These are phyloP conservation scores for Anthophora plumipes DNA, from an alignment of 2,888 invertebrate species.

Conservation along the genomic window DNA sequence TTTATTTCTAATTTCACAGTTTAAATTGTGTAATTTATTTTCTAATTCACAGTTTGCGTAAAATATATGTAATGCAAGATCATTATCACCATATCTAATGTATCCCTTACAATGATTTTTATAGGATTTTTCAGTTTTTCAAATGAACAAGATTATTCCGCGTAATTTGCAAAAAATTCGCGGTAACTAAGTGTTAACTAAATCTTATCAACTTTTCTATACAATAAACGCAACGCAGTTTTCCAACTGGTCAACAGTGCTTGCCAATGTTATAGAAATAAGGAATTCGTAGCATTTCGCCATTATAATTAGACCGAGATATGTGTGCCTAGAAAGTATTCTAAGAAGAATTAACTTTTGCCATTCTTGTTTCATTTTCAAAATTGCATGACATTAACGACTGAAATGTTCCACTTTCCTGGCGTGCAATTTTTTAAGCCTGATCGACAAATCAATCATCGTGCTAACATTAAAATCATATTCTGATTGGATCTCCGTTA, in stretches of 20 bases:
- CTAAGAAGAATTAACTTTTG: conserved; percentile 18
- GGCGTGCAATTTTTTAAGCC: neutral
- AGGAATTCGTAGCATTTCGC: neutral
- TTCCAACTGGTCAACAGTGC: neutral
- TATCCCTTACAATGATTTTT: too few species aligned
- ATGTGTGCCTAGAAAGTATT: neutral
- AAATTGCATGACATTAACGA: conserved; percentile 17
- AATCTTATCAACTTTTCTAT: too few species aligned
- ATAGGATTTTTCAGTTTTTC: too few species aligned
- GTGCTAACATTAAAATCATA: neutral
- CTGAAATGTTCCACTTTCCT: conserved; percentile 30
- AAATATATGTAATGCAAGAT: too few species aligned
- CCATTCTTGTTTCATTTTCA: conserved; percentile 31
- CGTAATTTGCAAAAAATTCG: too few species aligned
- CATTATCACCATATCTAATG: too few species aligned
- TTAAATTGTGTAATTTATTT: too few species aligned
- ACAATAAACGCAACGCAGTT: neutral
- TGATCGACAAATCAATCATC: neutral
- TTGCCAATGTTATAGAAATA: neutral
- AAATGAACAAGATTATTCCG: too few species aligned
- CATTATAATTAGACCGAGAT: neutral
- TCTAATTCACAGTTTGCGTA: too few species aligned
- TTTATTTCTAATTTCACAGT: too few species aligned
- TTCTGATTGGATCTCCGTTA: neutral
- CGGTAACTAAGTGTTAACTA: too few species aligned